phyloP scores from a whole-genome alignment of 1,140 invertebrate genomes.

The Vanessa atalanta region DNA sequence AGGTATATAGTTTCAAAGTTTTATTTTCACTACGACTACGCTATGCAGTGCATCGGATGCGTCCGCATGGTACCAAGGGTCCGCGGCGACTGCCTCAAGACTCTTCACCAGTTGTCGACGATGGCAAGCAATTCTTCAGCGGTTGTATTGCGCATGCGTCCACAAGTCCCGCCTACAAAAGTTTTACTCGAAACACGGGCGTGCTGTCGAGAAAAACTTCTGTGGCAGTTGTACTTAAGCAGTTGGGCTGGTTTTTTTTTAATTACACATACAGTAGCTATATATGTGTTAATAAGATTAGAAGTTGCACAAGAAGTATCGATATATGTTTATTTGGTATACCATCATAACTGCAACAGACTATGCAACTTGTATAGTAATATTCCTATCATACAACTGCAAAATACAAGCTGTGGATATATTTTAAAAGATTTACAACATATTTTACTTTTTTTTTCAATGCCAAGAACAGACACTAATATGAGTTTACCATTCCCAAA shows the following conservation, averaged over 20 bases:
- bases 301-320: too few relatives aligned
- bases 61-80: conserved; percentile 56
- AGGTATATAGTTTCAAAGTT: conserved; percentile 29
- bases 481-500: too few relatives aligned
- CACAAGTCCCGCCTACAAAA: conserved; percentile 62
- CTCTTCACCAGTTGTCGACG: conserved; percentile 51
- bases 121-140: conserved; percentile 66
- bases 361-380: too few relatives aligned
- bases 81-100: conserved; percentile 66
- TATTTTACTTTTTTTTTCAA: too few relatives aligned
- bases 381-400: too few relatives aligned
- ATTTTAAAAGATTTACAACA: too few relatives aligned
- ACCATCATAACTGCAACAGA: too few relatives aligned
- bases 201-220: conserved; percentile 16
- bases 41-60: conserved; percentile 60
- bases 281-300: neutral
- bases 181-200: conserved; percentile 48
- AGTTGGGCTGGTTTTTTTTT: neutral
- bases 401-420: too few relatives aligned
- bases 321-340: too few relatives aligned
- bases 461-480: too few relatives aligned
- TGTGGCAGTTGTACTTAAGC: conserved; percentile 9
- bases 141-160: conserved; percentile 55
- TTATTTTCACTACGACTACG: conserved; percentile 22
- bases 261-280: neutral